Conservation (phyloP, 2,113 vertebrate species). For the Poicephalus meyeri region DNA sequence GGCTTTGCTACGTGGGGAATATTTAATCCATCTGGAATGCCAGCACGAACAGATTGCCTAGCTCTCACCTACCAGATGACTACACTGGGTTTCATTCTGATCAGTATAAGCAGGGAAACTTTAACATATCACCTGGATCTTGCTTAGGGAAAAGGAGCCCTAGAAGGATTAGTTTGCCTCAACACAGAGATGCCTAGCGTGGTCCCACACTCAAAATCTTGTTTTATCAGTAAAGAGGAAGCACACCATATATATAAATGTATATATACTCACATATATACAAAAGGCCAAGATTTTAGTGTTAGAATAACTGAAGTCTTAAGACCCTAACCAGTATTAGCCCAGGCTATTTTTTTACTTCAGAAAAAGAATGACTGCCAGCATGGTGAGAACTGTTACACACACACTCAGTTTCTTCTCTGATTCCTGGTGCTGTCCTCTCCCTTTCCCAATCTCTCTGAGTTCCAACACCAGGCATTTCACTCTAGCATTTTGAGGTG, state of each 20-base stretch:
- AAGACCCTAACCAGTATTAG: background rate
- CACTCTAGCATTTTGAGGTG: background rate
- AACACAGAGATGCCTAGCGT: background rate
- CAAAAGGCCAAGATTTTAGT: background rate
- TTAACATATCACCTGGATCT: background rate
- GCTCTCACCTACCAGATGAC: background rate
- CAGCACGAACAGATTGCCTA: background rate
- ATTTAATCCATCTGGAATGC: background rate
- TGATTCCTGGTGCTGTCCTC: background rate
- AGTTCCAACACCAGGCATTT: background rate
- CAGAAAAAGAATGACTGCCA: background rate
- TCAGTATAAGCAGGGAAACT: background rate
- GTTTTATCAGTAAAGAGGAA: background rate
- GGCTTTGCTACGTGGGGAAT: background rate
- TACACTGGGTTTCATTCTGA: background rate
- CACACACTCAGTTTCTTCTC: background rate
- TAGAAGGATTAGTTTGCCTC: background rate
- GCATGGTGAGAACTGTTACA: background rate
- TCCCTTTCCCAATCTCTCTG: background rate
- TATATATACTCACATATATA: background rate
- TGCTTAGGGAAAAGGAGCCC: background rate
- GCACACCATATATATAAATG: background rate
- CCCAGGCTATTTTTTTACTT: background rate
- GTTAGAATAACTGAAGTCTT: background rate
- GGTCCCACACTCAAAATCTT: background rate